A percentile compares a stretch with the other conserved stretches of the same genome.
phyloP scores from a whole-genome alignment of 2,113 vertebrate genomes.

The Rattus rattus region DNA sequence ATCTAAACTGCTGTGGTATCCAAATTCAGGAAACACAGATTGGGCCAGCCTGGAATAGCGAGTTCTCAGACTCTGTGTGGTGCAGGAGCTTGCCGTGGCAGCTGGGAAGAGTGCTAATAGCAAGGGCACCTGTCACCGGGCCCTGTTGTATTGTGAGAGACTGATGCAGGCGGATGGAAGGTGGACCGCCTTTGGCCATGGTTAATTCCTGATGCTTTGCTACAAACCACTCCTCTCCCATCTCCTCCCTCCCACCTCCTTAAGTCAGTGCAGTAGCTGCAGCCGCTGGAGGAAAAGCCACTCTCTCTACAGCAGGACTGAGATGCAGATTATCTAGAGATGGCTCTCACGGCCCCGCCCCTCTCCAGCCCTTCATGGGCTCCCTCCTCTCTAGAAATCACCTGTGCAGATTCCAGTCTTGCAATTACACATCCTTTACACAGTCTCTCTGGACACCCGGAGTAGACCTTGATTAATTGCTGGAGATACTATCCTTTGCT shows the following conservation, averaged over 20 bases:
- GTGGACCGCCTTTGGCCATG: neutral
- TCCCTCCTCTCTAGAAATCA: neutral
- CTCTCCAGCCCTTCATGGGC: too few relatives aligned
- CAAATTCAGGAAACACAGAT: conserved; percentile 1
- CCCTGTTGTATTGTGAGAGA: neutral
- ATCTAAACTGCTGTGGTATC: neutral
- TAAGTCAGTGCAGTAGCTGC: neutral
- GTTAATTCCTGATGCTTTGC: neutral
- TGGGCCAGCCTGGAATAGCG: neutral
- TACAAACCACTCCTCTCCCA: neutral
- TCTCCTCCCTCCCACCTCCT: neutral
- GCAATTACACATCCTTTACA: conserved; percentile 19
- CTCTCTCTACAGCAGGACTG: neutral
- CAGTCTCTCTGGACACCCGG: conserved; percentile 23
- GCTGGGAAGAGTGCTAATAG: neutral
- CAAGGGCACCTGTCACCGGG: neutral
- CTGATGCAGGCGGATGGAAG: neutral
- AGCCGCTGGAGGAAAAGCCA: neutral
- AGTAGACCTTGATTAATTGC: conserved; percentile 60
- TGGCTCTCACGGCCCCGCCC: neutral
- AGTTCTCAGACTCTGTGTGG: neutral
- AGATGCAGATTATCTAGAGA: neutral
- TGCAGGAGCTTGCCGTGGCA: neutral
- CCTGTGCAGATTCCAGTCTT: neutral
- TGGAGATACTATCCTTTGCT: conserved; percentile 25